Base-by-base conservation (phyloP, 2,888 invertebrate genomes). In the Oscheius myriophilus region DNA sequence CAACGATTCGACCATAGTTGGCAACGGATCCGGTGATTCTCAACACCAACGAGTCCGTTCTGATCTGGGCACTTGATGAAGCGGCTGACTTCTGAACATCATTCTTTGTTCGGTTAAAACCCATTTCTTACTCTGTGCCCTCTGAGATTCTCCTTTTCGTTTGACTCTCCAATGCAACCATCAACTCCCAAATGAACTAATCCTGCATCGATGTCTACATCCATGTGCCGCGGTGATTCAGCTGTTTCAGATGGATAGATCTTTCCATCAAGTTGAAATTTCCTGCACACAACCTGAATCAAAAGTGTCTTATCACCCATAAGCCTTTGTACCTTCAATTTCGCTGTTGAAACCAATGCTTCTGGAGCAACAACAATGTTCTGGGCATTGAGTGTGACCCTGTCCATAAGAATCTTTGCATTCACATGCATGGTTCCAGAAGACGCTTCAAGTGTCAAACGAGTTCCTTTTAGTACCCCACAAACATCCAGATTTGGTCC, bases 181-280 rank as follows among this genome's bases (percentile, higher is more conserved):
- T 78, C 80, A 25, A 80, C 75, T 49, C 80, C 80, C 25, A 80
- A 72, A 55, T 80, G 80, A 0, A 78, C 73, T 45, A 80, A 61
- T 21, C 69, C 68, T 6, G 66, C 42, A 12, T 76, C 70, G 16
- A 58, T 42, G 46, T 53, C 69, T 14, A 64, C 62, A 21, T 43
- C 54, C 45, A 63, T 45, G 46, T 54, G 54, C 11, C 62, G 23
- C 7, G 59, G 51, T 6, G 51, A 9, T 39, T 16, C 41, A 9
- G 33, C 61, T 7, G 39, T 42, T 46, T 72, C 73, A 12, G 49
- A 25, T 6, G 80, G 78, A 46, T 71, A 80, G 4, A 80, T 72
- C 25, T 72, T 57, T 11, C 80, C 80, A 65, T 80, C 80, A 12
- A 78, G 67, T 58, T 80, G 78, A 7, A 76, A 46, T 58, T 74